Conservation (phyloP, 2,888 invertebrate species). For the Folsomia manolachei region DNA sequence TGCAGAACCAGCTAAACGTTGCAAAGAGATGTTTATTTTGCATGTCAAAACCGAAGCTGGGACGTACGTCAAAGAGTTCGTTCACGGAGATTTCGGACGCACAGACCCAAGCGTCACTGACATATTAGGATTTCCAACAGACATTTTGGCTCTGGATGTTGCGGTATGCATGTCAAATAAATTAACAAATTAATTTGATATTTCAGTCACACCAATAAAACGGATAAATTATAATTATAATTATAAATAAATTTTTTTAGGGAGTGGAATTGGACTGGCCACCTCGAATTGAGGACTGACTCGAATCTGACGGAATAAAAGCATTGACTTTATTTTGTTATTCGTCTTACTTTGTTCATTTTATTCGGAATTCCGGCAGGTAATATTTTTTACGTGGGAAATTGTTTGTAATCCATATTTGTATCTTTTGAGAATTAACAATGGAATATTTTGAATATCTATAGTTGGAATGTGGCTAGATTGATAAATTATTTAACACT, state of each 20-base stretch:
- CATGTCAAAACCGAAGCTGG: slow-evolving; percentile 81
- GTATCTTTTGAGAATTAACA: too few relatives aligned
- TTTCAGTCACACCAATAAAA: background rate
- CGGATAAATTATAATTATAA: background rate
- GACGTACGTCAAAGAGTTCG: slow-evolving; percentile 96
- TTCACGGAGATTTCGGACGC: slow-evolving; percentile 91
- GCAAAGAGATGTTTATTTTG: slow-evolving; percentile 60
- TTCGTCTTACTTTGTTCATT: background rate
- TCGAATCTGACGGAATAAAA: background rate
- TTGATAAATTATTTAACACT: too few relatives aligned
- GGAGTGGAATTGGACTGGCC: slow-evolving; percentile 75
- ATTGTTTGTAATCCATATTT: background rate
- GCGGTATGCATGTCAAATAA: slow-evolving; percentile 56
- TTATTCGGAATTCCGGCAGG: background rate
- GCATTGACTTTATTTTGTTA: background rate
- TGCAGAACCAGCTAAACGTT: slow-evolving; percentile 57
- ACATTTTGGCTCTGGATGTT: slow-evolving; percentile 91
- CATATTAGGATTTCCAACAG: slow-evolving; percentile 68
- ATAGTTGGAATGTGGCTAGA: too few relatives aligned
- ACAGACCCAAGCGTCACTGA: slow-evolving; percentile 73
- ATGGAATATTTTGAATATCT: too few relatives aligned
- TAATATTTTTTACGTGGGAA: background rate
- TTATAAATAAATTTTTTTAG: slow-evolving; percentile 35
- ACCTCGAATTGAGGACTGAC: slow-evolving; percentile 38
- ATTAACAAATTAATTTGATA: background rate